Base-by-base conservation (phyloP, 1,140 invertebrate species). In the Bombus confusus region DNA sequence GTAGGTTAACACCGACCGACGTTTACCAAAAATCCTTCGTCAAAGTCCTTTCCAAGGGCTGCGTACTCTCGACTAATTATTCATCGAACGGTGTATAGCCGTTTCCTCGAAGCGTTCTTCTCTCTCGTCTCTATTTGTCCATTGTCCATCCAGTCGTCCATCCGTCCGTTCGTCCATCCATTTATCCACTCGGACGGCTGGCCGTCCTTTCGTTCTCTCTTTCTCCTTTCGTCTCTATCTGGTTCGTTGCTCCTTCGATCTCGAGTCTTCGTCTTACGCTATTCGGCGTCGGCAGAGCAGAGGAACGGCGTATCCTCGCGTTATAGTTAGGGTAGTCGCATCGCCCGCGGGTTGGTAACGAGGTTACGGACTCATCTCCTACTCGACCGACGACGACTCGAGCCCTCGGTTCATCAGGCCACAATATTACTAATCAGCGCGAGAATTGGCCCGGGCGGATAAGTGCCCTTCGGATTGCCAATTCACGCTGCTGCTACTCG, bases 361-460 rank as follows among this genome's bases (percentile, higher is more conserved):
- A 95, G 93, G 93, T 95, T 95, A 95, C 92, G 91, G 94, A 92
- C 93, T 94, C 94, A 95, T 95, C 94, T 95, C 91, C 92, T 93
- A 94, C 94, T 93, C 92, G 93, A 78, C 90, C 90, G 88, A 90
- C 91, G 88, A 90, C 91, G 93, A 93, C 92, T 94, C 93, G 91
- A 91, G 91, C 90, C 93, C 92, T 93, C 92, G 91, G 93, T 94
- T 95, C 94, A 94, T 95, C 94, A 95, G 94, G 93, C 93, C 93
- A 95, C 94, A 95, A 95, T 95, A 95, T 95, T 95, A 95, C 94
- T 94, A 95, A 95, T 95, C 94, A 95, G 93, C 91, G 87, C 87
- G 88, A 93, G 93, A 90, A 95, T 95, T 94, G 93, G 92, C 87
- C 93, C 86, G 88, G 84, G 71, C 80, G 86, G 91, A 22, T 94